phyloP scores from a whole-genome alignment of 1,140 invertebrate genomes.

The Lasioglossum albipes region DNA sequence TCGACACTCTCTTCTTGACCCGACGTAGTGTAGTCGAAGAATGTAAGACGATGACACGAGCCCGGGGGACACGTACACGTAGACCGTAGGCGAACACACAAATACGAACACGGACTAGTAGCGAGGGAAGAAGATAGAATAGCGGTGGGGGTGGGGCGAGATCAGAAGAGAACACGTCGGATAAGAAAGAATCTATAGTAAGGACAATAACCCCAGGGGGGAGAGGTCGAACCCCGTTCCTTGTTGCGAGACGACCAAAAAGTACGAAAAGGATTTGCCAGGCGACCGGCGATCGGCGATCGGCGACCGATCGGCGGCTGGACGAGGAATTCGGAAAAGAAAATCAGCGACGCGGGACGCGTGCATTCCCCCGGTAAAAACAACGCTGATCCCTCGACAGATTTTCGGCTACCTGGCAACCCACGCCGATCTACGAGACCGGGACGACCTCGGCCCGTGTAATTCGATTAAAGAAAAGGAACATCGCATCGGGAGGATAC shows the following conservation, averaged over 20 bases:
- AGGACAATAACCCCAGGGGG: slow-evolving; percentile 41
- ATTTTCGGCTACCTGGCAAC: slow-evolving; percentile 9
- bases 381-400: background rate
- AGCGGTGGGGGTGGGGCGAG: background rate
- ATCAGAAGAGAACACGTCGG: slow-evolving; percentile 24
- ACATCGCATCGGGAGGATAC: no score
- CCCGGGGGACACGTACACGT: background rate
- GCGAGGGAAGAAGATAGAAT: background rate
- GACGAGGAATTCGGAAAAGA: slow-evolving; percentile 24
- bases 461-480: background rate
- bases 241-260: slow-evolving; percentile 6
- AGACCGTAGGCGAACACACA: no score
- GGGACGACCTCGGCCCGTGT: background rate
- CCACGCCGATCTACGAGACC: background rate
- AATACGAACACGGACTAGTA: background rate
- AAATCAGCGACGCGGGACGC: slow-evolving; percentile 11
- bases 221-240: slow-evolving; percentile 28
- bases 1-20: slow-evolving; percentile 44
- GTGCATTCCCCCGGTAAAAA: slow-evolving; percentile 15
- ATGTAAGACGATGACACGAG: slow-evolving; percentile 29
- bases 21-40: slow-evolving; percentile 26
- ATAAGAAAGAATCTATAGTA: slow-evolving; percentile 47
- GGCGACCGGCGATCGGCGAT: background rate
- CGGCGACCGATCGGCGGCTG: background rate
- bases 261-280: slow-evolving; percentile 1